These are phyloP conservation scores for Lordiphosa fenestrarum DNA, from an alignment of 2,888 invertebrate species.

Conservation along the genomic window DNA sequence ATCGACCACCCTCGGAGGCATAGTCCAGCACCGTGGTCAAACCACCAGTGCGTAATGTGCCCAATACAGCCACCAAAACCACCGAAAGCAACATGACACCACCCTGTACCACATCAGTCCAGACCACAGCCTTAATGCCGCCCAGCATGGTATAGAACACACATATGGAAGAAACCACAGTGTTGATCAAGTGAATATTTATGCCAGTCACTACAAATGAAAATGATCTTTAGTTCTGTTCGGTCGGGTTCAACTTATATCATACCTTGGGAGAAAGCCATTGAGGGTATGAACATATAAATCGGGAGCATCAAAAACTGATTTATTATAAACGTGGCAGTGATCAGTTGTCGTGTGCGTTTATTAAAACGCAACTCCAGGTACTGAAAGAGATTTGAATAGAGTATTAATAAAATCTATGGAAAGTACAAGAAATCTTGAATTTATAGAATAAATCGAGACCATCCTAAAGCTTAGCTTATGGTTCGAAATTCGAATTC, in stretches of 20 bases:
- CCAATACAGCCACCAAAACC: conserved; percentile 78
- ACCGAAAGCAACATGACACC: conserved; percentile 79
- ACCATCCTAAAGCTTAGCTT: too few relatives aligned
- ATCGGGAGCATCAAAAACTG: conserved; percentile 77
- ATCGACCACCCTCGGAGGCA: conserved; percentile 77
- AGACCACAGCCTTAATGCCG: conserved; percentile 82
- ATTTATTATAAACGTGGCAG: conserved; percentile 74
- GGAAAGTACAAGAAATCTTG: too few relatives aligned
- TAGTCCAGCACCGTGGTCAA: conserved; percentile 75
- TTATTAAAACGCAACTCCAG: conserved; percentile 77
- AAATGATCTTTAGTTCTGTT: conserved; percentile 20
- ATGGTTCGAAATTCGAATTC: too few relatives aligned
- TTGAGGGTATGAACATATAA: conserved; percentile 76
- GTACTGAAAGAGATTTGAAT: conserved; percentile 58
- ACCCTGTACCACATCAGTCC: conserved; percentile 82
- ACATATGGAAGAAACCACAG: conserved; percentile 82
- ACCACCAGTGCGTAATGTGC: conserved; percentile 79
- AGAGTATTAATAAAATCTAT: background rate
- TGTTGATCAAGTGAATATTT: conserved; percentile 82
- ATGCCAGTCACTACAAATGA: conserved; percentile 82
- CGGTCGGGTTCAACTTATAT: conserved; percentile 5
- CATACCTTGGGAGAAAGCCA: conserved; percentile 79
- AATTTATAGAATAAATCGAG: too few relatives aligned
- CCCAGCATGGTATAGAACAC: conserved; percentile 82
- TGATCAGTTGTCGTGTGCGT: conserved; percentile 74